Evolutionary conservation across 2,113 vertebrate genomes (phyloP).

Genomic region (Ceuthmochares aereus): DNA sequence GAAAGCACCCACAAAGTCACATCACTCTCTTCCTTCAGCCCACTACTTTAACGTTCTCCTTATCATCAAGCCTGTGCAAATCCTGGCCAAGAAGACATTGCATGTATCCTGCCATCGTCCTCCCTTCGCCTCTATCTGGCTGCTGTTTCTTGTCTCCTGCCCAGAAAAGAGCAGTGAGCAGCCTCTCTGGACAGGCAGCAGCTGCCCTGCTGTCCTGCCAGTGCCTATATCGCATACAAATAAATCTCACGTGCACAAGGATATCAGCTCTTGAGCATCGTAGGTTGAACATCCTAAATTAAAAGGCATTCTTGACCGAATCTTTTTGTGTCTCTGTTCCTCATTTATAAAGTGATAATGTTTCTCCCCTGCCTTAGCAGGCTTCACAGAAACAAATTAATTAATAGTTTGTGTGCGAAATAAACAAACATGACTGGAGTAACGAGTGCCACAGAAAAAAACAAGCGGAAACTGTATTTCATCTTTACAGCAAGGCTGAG

Average conservation of each 20-base stretch:
- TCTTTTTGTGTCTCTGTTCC: background rate
- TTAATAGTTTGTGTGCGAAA: conserved; percentile 1
- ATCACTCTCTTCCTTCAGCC: background rate
- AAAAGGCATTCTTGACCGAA: background rate
- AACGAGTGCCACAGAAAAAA: background rate
- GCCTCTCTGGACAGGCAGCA: background rate
- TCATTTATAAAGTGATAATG: background rate
- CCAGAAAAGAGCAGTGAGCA: background rate
- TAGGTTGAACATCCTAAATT: background rate
- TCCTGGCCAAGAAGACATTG: background rate
- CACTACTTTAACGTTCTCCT: background rate
- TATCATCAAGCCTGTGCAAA: background rate
- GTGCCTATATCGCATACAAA: background rate
- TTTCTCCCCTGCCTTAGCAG: background rate
- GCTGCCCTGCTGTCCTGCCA: background rate
- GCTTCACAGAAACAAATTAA: conserved; percentile 39
- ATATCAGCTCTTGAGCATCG: background rate
- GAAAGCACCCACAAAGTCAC: background rate
- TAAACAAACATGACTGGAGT: background rate
- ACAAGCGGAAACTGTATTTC: background rate
- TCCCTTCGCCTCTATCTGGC: background rate
- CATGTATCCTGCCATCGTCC: background rate
- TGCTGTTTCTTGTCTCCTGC: background rate
- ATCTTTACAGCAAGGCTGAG: background rate
- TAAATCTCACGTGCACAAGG: fast-evolving